Conservation (phyloP, 2,888 invertebrate species). For the Macrosoma leucophasiata region DNA sequence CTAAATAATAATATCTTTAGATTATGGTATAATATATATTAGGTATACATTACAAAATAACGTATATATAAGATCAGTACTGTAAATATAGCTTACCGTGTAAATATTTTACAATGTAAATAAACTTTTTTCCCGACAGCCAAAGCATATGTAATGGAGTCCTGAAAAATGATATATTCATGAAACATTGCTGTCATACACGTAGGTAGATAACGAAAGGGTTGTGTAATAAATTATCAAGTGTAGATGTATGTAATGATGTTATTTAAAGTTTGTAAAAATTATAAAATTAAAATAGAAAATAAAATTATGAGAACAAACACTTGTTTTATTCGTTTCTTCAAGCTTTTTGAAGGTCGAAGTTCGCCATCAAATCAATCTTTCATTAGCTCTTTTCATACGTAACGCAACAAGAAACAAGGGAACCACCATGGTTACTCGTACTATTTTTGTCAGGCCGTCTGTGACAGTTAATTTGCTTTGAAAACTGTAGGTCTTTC, state of each 20-base stretch:
- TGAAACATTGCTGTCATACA: constrained; percentile 37
- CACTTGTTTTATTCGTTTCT: constrained; percentile 10
- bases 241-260: constrained; percentile 58
- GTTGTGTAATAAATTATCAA: constrained; percentile 72
- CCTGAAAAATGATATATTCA: constrained; percentile 25
- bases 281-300: constrained; percentile 42
- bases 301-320: constrained; percentile 42
- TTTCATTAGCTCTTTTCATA: too few species aligned
- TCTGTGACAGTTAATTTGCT: too few species aligned
- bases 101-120: constrained; percentile 20
- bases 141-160: constrained; percentile 11
- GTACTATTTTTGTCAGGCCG: too few species aligned
- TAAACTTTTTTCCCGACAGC: constrained; percentile 14
- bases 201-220: constrained; percentile 58
- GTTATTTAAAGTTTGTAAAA: constrained; percentile 66
- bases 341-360: too few species aligned
- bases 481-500: too few species aligned
- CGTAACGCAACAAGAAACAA: too few species aligned
- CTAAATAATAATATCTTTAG: constrained; percentile 7
- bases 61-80: constrained; percentile 3
- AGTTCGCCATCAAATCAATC: too few species aligned
- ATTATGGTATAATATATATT: constrained; percentile 1
- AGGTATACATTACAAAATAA: constrained; percentile 7
- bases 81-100: constrained; percentile 15
- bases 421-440: too few species aligned